These are phyloP conservation scores for Cephus cinctus DNA, from an alignment of 1,140 invertebrate species.

Conservation along the genomic window DNA sequence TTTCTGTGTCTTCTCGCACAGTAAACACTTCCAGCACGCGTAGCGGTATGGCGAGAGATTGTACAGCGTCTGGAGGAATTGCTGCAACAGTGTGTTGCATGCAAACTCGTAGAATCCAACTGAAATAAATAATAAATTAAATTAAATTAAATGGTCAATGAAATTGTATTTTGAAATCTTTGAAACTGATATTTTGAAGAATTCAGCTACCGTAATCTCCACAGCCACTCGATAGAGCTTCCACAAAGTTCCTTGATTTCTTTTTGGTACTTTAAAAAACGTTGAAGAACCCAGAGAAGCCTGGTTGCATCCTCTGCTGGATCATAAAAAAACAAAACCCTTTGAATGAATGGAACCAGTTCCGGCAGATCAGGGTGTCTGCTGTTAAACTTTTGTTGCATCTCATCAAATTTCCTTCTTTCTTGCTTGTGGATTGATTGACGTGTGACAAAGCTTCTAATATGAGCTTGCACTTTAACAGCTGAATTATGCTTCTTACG, in stretches of 20 bases:
- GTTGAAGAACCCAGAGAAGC: constrained; percentile 64
- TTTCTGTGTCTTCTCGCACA: constrained; percentile 56
- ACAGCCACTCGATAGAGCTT: constrained; percentile 60
- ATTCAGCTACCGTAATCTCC: constrained; percentile 58
- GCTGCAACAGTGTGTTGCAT: constrained; percentile 46
- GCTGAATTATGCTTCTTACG: constrained; percentile 68
- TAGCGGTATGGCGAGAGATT: constrained; percentile 72
- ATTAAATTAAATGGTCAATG: constrained; percentile 14
- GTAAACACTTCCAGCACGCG: constrained; percentile 80
- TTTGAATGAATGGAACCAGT: constrained; percentile 59
- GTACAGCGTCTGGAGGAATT: constrained; percentile 30
- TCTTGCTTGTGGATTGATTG: constrained; percentile 66
- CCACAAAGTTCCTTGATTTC: constrained; percentile 56
- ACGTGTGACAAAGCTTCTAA: constrained; percentile 73
- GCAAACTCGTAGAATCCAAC: constrained; percentile 43
- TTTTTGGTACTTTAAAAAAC: constrained; percentile 61
- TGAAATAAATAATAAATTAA: constrained; percentile 25
- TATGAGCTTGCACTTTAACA: constrained; percentile 75
- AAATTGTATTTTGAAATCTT: constrained; percentile 10
- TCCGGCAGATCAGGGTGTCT: constrained; percentile 56
- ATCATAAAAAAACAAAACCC: constrained; percentile 78
- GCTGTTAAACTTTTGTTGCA: constrained; percentile 51
- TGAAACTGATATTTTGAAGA: constrained; percentile 26
- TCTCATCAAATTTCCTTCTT: constrained; percentile 68
- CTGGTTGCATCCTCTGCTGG: constrained; percentile 66